Percentiles rank a stretch among this genome's conserved stretches.
phyloP scores from a whole-genome alignment of 2,888 invertebrate species.

The Pristionchus arcanus region DNA sequence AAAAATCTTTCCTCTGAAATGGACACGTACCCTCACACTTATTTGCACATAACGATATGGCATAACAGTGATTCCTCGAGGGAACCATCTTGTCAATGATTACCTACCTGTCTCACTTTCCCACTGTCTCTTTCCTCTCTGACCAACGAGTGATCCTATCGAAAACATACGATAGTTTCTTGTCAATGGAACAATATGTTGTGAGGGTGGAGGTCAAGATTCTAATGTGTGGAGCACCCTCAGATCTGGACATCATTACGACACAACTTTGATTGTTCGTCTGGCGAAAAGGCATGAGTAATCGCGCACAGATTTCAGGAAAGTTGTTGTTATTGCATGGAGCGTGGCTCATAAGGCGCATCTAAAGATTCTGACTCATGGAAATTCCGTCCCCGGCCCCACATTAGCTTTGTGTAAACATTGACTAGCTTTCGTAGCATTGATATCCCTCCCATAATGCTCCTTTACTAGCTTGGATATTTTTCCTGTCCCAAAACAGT shows the following conservation, averaged over 20 bases:
- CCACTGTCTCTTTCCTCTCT: neutral
- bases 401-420: too few relatives aligned
- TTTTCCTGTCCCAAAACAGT: neutral
- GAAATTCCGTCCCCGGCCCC: neutral
- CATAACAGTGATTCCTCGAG: too few relatives aligned
- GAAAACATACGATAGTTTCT: neutral
- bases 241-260: neutral
- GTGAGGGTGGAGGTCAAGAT: too few relatives aligned
- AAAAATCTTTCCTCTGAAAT: too few relatives aligned
- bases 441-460: too few relatives aligned
- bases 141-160: neutral
- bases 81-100: too few relatives aligned
- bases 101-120: too few relatives aligned
- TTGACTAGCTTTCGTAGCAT: too few relatives aligned
- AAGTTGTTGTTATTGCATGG: neutral
- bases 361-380: neutral
- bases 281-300: constrained; percentile 3
- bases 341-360: neutral
- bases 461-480: too few relatives aligned
- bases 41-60: too few relatives aligned
- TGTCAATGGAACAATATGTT: too few relatives aligned
- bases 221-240: neutral
- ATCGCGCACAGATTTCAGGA: neutral
- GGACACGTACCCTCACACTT: too few relatives aligned
- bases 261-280: neutral